These are phyloP conservation scores for Encarsia formosa DNA, from an alignment of 2,888 invertebrate species.

Conservation along the genomic window DNA sequence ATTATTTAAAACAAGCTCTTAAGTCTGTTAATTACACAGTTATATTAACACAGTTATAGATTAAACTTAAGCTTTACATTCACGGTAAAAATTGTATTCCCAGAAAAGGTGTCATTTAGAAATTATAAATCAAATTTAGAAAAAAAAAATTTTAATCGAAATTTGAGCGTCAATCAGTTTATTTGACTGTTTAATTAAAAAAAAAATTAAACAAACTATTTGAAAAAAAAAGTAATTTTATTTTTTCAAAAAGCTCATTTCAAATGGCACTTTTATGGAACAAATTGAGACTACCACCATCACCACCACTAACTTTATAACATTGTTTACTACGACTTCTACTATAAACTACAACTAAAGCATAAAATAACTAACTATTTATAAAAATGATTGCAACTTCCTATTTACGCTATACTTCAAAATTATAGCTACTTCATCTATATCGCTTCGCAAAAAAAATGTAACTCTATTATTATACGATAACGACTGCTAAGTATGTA, in stretches of 20 bases:
- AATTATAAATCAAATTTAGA: too few relatives aligned
- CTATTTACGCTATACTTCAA: constrained; percentile 16
- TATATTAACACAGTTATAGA: constrained; percentile 21
- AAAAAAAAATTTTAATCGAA: too few relatives aligned
- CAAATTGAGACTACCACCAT: constrained; percentile 33
- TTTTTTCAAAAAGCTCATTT: too few relatives aligned
- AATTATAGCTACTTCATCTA: constrained; percentile 10
- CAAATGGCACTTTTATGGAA: constrained; percentile 13
- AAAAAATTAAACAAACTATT: too few relatives aligned
- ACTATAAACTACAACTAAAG: constrained; percentile 17
- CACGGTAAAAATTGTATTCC: constrained; percentile 4
- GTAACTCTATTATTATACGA: constrained; percentile 17
- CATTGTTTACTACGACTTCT: constrained; percentile 22
- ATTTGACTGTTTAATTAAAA: too few relatives aligned
- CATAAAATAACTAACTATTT: constrained; percentile 13
- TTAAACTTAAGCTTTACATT: constrained; percentile 21
- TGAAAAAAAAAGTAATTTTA: too few relatives aligned
- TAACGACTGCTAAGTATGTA: constrained; percentile 21
- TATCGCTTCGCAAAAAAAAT: constrained; percentile 14
- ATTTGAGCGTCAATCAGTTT: too few relatives aligned
- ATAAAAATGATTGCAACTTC: constrained; percentile 8
- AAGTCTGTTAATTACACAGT: constrained; percentile 25
- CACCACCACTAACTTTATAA: constrained; percentile 36
- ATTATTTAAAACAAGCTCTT: constrained; percentile 16
- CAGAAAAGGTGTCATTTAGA: constrained; percentile 14